Evolutionary conservation across 2,797 vertebrate species (phyloP).

Genomic region (Falco biarmicus): DNA sequence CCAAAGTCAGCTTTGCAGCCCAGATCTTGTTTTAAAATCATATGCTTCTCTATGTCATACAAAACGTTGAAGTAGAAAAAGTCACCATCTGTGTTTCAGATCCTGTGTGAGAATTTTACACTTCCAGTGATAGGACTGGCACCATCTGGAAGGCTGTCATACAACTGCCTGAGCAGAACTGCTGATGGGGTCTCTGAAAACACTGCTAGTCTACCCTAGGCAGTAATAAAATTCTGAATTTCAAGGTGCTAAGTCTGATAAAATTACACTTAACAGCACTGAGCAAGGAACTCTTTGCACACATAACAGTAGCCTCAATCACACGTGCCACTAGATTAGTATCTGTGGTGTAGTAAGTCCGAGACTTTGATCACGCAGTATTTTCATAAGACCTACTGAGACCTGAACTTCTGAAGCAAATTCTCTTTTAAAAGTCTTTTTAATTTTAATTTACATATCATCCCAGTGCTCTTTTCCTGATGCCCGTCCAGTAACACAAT

Average conservation of each 20-base stretch:
- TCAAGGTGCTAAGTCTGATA: not conserved
- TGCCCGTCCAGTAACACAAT: not conserved
- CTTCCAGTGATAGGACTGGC: not conserved
- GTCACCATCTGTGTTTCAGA: not conserved
- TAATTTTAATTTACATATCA: not conserved
- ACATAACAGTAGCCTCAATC: not conserved
- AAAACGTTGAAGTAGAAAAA: not conserved
- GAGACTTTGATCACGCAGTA: not conserved
- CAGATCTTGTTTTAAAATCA: not conserved
- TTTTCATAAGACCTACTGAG: not conserved
- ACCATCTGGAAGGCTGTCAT: not conserved
- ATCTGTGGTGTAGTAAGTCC: not conserved
- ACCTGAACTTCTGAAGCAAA: not conserved
- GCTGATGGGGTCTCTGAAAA: not conserved
- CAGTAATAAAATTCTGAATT: not conserved
- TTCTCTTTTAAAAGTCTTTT: not conserved
- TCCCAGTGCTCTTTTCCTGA: not conserved
- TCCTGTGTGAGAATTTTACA: not conserved
- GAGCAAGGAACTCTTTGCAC: not conserved
- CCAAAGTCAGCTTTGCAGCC: not conserved
- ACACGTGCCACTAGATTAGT: fast-evolving
- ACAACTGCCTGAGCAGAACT: not conserved
- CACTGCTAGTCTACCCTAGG: not conserved
- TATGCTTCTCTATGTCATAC: not conserved
- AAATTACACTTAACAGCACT: not conserved